Conservation (phyloP, 2,113 vertebrate genomes). For the Delphinapterus leucas region DNA sequence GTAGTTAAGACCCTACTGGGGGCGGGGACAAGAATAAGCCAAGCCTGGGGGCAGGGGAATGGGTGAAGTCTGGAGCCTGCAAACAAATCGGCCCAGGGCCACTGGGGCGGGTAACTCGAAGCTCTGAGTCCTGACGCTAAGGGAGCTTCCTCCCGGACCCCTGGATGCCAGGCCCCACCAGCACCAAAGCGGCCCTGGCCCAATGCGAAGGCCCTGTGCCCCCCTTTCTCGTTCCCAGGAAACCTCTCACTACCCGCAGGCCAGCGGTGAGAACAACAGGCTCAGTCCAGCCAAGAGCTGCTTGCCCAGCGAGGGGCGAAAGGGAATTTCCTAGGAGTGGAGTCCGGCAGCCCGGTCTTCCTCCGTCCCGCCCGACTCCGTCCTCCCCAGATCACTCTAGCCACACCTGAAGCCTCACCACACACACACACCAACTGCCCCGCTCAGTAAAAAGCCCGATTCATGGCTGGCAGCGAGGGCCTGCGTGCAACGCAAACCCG, state of each 20-base stretch:
- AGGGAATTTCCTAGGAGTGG: neutral
- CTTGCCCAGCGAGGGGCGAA: neutral
- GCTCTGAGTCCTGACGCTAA: neutral
- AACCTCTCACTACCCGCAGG: neutral
- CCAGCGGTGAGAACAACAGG: neutral
- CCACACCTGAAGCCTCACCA: neutral
- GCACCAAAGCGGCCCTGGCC: neutral
- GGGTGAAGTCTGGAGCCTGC: neutral
- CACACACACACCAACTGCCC: neutral
- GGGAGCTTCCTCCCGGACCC: neutral
- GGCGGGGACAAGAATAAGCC: neutral
- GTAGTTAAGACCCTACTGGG: neutral
- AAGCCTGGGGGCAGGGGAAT: neutral
- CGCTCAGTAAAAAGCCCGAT: neutral
- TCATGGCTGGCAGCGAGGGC: neutral
- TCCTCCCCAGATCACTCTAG: neutral
- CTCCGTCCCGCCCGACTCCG: rapidly evolving
- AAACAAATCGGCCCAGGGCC: rapidly evolving
- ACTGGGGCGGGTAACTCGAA: neutral
- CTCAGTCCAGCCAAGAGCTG: neutral
- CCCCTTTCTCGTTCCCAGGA: neutral
- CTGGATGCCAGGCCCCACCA: neutral
- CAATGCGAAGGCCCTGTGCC: neutral
- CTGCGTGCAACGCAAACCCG: rapidly evolving
- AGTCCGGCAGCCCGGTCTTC: neutral